A percentile compares a stretch with the other conserved stretches of the same genome.
These are phyloP conservation scores for Podotricha telesiphe DNA, from an alignment of 2,888 invertebrate genomes.

Conservation along the genomic window DNA sequence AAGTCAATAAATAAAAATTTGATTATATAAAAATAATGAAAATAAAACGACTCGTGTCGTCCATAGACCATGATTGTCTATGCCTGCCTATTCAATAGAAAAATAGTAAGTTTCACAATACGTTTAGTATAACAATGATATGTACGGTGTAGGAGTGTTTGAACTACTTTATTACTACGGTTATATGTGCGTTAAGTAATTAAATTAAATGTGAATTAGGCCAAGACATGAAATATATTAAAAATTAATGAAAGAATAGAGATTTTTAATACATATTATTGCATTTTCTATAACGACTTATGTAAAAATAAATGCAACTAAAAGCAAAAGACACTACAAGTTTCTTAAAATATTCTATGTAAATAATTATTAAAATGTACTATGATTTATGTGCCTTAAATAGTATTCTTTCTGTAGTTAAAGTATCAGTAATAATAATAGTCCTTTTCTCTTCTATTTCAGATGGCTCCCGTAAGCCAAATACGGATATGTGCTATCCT, in stretches of 20 bases:
- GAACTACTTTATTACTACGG: background rate
- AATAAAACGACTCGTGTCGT: background rate
- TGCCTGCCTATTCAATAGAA: background rate
- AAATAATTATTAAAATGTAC: no score
- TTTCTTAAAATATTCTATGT: background rate
- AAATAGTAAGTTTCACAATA: background rate
- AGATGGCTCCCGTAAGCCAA: slow-evolving; percentile 77
- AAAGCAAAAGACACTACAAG: no score
- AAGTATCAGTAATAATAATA: slow-evolving; percentile 2
- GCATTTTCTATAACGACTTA: no score
- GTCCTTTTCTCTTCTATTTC: slow-evolving; percentile 54
- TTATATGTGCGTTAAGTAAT: no score
- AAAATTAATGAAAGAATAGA: no score
- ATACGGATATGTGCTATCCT: slow-evolving; percentile 69
- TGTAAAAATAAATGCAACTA: no score
- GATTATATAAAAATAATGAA: slow-evolving; percentile 9
- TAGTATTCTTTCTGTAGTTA: background rate
- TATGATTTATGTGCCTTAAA: no score
- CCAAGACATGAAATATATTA: no score
- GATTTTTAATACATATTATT: no score
- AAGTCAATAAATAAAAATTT: slow-evolving; percentile 36
- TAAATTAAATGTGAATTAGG: no score
- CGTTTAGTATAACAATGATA: background rate
- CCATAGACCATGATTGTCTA: background rate
- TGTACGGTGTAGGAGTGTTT: background rate